Conservation (phyloP, 2,113 vertebrate genomes). For the Malaclemys terrapin region DNA sequence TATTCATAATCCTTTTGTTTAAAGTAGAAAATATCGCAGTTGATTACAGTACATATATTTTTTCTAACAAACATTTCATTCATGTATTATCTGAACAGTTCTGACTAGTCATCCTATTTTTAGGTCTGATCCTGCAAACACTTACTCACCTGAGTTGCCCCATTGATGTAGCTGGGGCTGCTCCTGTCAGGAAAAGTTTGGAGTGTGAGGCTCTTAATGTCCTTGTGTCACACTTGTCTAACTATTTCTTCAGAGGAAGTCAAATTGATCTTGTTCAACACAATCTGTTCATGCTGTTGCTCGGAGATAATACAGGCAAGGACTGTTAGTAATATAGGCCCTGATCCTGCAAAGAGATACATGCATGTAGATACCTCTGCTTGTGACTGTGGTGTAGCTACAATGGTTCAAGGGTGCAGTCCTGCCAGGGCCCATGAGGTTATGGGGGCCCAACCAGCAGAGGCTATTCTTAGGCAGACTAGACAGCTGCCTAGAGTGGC, state of each 20-base stretch:
- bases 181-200: not conserved
- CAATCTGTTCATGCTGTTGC: not conserved
- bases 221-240: not conserved
- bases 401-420: not conserved
- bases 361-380: not conserved
- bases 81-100: not conserved
- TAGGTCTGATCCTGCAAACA: not conserved
- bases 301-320: not conserved
- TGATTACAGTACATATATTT: not conserved
- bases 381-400: not conserved
- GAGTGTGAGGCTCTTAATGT: not conserved
- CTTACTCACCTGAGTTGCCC: not conserved
- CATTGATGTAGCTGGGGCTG: not conserved
- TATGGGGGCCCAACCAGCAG: not conserved
- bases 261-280: not conserved
- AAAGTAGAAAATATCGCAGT: conserved; percentile 7
- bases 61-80: not conserved
- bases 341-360: not conserved
- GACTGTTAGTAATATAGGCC: not conserved
- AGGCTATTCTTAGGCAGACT: not conserved
- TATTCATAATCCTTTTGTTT: conserved; percentile 12
- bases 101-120: not conserved
- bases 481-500: not conserved
- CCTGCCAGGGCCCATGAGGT: not conserved
- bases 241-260: not conserved